Base-by-base conservation (phyloP, 2,888 invertebrate genomes). In the Leptarthrus brevirostris region DNA sequence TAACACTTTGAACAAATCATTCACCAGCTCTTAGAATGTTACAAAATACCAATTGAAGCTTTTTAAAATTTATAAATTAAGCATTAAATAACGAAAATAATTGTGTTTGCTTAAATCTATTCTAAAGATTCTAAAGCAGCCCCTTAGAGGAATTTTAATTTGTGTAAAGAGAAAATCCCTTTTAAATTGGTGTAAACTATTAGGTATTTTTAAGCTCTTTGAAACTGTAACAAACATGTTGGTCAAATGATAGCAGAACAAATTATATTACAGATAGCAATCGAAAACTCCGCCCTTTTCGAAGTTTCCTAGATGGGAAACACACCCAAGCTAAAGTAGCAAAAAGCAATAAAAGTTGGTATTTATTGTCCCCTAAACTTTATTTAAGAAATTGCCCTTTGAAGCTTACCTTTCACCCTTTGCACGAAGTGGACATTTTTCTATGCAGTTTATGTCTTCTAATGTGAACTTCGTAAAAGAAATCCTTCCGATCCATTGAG, bases 401-500 rank as follows among this genome's bases (percentile, higher is more conserved):
- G 52, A 36, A 69, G 69, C 30, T 69, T 30, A 49, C 52, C 49
- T 49, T 54, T 18, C 36, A 26, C 20, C 18, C 26, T 12, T n/a
- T 52, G 34, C 52, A 69, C 47, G 20, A 49, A 52, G 18, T 30
- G 69, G 69, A 69, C 52, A 69, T 52, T 69, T 52, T 34, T 69
- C 34, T 69, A 69, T 69, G 69, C 69, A 69, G 30, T 52, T 69
- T 52, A 69, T 69, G 52, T 52, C 52, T 12, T 36, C n/a, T 20
- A 20, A 20, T 10, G 16, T 18, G 24, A 69, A 47, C 5, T 22
- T 47, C n/a, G 18, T 14, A 4, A 10, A 52, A 44, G 52, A 18
- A 69, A 34, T 64, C 16, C 64, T 64, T 64, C 64, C 64, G 26
- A 44, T 44, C 14, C 64, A 64, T 64, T 64, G 69, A 69, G 52